A percentile compares a stretch with the other conserved stretches of the same genome.
Conservation (phyloP, 2,113 vertebrate species). For the Poecile atricapillus region DNA sequence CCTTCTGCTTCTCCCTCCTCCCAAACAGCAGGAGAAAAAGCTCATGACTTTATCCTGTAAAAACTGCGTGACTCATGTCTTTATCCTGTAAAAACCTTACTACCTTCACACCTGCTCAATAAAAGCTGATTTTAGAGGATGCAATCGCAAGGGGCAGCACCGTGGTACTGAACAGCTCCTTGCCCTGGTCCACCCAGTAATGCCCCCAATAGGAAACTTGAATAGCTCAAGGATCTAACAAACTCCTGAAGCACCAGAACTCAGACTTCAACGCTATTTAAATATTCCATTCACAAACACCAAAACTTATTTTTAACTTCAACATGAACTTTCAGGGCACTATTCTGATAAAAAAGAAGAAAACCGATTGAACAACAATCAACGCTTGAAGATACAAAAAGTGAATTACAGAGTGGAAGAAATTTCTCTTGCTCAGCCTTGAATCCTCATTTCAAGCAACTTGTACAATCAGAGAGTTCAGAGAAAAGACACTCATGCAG, state of each 20-base stretch:
- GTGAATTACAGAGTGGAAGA: not conserved
- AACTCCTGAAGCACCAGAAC: not conserved
- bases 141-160: not conserved
- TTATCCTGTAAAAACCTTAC: rapidly evolving
- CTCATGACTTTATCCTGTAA: rapidly evolving
- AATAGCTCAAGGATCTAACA: rapidly evolving
- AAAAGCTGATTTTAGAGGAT: not conserved
- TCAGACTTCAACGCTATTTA: not conserved
- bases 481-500: not conserved
- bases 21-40: not conserved
- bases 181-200: not conserved
- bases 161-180: not conserved
- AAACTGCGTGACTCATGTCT: not conserved
- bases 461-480: not conserved
- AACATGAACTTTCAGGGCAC: not conserved
- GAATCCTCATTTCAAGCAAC: not conserved
- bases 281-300: not conserved
- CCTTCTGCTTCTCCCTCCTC: not conserved
- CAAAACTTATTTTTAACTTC: not conserved
- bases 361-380: not conserved
- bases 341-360: not conserved
- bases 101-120: not conserved
- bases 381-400: not conserved
- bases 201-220: rapidly evolving
- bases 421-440: not conserved